phyloP scores from a whole-genome alignment of 2,888 invertebrate genomes.

The Trypoxylon attenuatum region DNA sequence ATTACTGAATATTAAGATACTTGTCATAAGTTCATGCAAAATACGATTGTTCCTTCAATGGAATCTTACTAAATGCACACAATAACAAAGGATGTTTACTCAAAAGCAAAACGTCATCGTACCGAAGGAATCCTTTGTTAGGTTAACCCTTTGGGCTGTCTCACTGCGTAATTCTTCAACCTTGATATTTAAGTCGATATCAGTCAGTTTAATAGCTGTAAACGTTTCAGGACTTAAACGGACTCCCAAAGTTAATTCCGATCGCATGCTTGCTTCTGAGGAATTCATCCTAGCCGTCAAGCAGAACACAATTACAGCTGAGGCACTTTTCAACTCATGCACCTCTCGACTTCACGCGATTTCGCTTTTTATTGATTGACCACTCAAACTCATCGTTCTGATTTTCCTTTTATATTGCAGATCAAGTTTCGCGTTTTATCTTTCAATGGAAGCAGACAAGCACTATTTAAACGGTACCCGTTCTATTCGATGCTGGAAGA shows the following conservation, averaged over 20 bases:
- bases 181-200: slow-evolving; percentile 79
- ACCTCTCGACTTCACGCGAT: slow-evolving; percentile 21
- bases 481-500: no score
- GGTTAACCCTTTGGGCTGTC: slow-evolving; percentile 77
- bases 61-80: neutral
- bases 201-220: slow-evolving; percentile 78
- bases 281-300: no score
- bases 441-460: no score
- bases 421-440: no score
- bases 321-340: slow-evolving; percentile 11
- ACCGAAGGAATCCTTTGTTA: slow-evolving; percentile 79
- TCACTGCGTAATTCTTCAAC: slow-evolving; percentile 78
- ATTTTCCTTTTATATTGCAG: no score
- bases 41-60: neutral
- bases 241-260: slow-evolving; percentile 74
- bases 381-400: no score
- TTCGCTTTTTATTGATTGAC: no score
- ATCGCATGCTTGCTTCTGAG: slow-evolving; percentile 50
- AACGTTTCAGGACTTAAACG: slow-evolving; percentile 76
- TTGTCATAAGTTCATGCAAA: neutral
- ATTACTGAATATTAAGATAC: neutral
- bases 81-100: neutral
- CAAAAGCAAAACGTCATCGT: slow-evolving; percentile 44
- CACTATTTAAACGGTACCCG: no score
- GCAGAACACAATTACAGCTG: no score